Evolutionary conservation across 37 sponge, comb jelly and placozoan species (phyloP).

Genomic region (Tethya wilhelma): DNA sequence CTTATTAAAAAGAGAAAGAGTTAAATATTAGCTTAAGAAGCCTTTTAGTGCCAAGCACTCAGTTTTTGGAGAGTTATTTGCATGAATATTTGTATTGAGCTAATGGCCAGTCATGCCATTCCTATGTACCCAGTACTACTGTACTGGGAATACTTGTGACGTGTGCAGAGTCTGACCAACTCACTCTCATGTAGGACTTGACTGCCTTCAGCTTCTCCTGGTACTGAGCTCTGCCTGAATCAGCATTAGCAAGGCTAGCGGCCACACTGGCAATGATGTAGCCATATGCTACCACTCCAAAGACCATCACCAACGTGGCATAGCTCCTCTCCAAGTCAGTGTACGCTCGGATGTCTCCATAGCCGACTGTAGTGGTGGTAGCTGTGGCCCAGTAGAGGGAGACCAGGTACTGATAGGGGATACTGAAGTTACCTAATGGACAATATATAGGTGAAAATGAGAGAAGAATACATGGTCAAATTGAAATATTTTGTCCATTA

Average conservation of each 20-base stretch:
- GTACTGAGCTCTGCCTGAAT: constrained; percentile 62
- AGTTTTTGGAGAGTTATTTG: no score
- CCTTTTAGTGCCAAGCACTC: no score
- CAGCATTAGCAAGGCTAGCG: constrained; percentile 80
- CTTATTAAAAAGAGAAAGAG: no score
- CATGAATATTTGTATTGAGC: no score
- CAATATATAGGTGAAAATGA: no score
- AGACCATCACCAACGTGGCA: constrained; percentile 52
- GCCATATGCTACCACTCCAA: constrained; percentile 77
- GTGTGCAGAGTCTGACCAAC: not conserved
- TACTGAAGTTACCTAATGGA: constrained; percentile 1
- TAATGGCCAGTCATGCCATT: no score
- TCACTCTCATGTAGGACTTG: constrained; percentile 56
- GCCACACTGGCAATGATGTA: constrained; percentile 86
- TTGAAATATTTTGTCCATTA: no score
- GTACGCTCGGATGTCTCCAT: constrained; percentile 78
- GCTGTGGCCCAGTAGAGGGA: constrained; percentile 83
- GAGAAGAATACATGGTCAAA: not conserved
- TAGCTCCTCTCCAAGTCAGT: constrained; percentile 62
- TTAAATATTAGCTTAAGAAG: no score
- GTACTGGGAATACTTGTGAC: no score
- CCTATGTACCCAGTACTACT: no score
- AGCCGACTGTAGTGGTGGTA: constrained; percentile 81
- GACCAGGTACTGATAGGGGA: constrained; percentile 54
- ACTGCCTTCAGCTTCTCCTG: constrained; percentile 74